Evolutionary conservation across 2,888 invertebrate species (phyloP).

Genomic region (Galerucella nymphaeae): DNA sequence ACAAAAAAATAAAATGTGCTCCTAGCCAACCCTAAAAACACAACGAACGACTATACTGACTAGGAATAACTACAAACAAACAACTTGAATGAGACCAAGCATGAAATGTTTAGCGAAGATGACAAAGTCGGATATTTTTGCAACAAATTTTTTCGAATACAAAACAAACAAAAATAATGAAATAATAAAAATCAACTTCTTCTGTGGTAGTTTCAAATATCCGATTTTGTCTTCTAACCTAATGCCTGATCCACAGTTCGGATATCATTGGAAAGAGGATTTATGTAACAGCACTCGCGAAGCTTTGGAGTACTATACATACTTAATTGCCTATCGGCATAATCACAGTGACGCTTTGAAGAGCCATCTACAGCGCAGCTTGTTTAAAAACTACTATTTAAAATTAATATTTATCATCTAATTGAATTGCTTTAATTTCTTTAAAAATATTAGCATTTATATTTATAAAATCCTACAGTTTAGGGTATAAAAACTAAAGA

Average conservation of each 20-base stretch:
- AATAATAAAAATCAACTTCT: neutral
- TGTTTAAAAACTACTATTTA: conserved; percentile 52
- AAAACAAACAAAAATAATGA: neutral
- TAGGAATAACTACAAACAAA: conserved; percentile 61
- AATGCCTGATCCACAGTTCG: conserved; percentile 38
- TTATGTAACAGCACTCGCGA: conserved; percentile 53
- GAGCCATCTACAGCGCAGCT: conserved; percentile 63
- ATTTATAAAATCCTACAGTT: conserved; percentile 52
- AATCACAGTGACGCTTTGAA: conserved; percentile 67
- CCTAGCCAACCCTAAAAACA: conserved; percentile 62
- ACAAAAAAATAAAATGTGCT: conserved; percentile 52
- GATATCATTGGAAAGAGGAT: conserved; percentile 64
- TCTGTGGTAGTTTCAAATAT: neutral
- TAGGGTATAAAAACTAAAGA: conserved; percentile 55
- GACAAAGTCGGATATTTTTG: conserved; percentile 4
- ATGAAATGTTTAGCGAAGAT: conserved; percentile 1
- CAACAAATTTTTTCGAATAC: neutral
- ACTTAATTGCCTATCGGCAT: conserved; percentile 60
- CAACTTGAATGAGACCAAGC: conserved; percentile 40
- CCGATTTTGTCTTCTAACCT: conserved; percentile 3
- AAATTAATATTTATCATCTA: conserved; percentile 55
- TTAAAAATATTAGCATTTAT: conserved; percentile 64
- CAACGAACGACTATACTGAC: conserved; percentile 64
- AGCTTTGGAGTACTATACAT: conserved; percentile 57
- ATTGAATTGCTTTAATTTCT: conserved; percentile 64